A percentile compares a stretch with the other conserved stretches of the same genome.
phyloP scores from a whole-genome alignment of 2,797 vertebrate species.

The Coregonus sp. region DNA sequence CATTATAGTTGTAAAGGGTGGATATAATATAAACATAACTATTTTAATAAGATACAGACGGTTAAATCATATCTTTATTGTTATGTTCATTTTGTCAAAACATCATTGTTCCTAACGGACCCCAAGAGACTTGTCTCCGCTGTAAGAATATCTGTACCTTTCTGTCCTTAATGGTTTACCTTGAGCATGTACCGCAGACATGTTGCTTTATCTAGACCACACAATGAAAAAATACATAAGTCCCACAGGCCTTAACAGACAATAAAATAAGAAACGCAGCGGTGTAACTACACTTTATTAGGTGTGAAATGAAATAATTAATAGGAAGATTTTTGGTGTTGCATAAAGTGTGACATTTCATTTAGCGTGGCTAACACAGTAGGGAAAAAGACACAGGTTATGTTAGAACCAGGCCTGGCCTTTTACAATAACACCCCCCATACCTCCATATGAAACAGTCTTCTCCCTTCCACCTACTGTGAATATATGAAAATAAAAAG shows the following conservation, averaged over 20 bases:
- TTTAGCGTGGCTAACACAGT: slow-evolving; percentile 31
- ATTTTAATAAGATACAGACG: neutral
- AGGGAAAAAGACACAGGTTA: slow-evolving; percentile 44
- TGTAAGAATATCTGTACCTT: too few species aligned
- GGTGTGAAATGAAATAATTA: slow-evolving; percentile 78
- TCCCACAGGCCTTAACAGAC: slow-evolving; percentile 53
- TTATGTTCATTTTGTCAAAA: slow-evolving; percentile 6
- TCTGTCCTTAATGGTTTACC: slow-evolving; percentile 31
- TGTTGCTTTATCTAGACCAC: slow-evolving; percentile 42
- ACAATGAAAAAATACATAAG: slow-evolving; percentile 46
- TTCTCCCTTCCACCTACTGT: slow-evolving; percentile 59
- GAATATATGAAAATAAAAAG: slow-evolving; percentile 65
- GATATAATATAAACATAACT: neutral
- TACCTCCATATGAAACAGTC: slow-evolving; percentile 49
- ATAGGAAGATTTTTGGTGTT: slow-evolving; percentile 59
- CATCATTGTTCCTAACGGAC: slow-evolving; percentile 34
- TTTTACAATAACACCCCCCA: slow-evolving; percentile 31
- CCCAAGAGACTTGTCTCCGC: slow-evolving; percentile 5
- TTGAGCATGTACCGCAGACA: slow-evolving; percentile 41
- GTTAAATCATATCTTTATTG: slow-evolving; percentile 14
- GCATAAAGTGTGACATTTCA: slow-evolving; percentile 45
- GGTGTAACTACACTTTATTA: slow-evolving; percentile 72
- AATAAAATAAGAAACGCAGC: slow-evolving; percentile 56
- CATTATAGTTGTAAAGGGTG: too few species aligned
- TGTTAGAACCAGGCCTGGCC: slow-evolving; percentile 28